These are phyloP conservation scores for Setipinna tenuifilis DNA, from an alignment of 2,797 vertebrate species.

Conservation along the genomic window DNA sequence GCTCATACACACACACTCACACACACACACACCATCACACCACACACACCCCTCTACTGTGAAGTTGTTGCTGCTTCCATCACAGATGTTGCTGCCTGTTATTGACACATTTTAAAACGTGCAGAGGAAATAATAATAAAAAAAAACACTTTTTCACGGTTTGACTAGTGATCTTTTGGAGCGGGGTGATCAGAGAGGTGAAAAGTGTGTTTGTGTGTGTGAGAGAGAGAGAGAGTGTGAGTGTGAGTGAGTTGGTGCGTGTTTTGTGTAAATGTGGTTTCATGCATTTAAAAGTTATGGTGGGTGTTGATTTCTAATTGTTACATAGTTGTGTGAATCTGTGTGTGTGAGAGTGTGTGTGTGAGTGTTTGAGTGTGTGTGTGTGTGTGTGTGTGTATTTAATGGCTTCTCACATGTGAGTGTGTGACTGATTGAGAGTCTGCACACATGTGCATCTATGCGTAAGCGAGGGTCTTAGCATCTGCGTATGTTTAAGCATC, in stretches of 20 bases:
- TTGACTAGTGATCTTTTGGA: slow-evolving; percentile 36
- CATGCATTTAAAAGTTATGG: not conserved
- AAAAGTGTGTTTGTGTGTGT: slow-evolving; percentile 26
- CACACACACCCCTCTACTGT: not conserved
- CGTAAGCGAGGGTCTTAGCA: not conserved
- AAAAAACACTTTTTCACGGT: slow-evolving; percentile 43
- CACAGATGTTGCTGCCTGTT: slow-evolving; percentile 56
- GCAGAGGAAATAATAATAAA: slow-evolving; percentile 54
- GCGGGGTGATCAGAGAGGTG: slow-evolving; percentile 3
- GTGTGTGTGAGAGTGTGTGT: slow-evolving; percentile 4
- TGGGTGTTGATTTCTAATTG: not conserved
- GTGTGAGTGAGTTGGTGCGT: not conserved
- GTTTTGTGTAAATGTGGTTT: not conserved
- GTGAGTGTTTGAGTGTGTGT: not conserved
- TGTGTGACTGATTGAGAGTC: slow-evolving; percentile 31
- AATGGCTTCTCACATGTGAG: not conserved
- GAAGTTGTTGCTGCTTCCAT: slow-evolving; percentile 51
- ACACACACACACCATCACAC: not conserved
- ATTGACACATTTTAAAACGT: slow-evolving; percentile 59
- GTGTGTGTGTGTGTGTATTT: not conserved
- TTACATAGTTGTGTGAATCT: not conserved
- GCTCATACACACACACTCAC: not conserved
- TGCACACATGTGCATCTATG: slow-evolving; percentile 30
- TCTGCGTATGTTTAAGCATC: slow-evolving; percentile 44
- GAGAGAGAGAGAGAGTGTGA: too few relatives aligned